Conservation (phyloP, 2,797 vertebrate genomes). For the Tenualosa thibaudeaui region DNA sequence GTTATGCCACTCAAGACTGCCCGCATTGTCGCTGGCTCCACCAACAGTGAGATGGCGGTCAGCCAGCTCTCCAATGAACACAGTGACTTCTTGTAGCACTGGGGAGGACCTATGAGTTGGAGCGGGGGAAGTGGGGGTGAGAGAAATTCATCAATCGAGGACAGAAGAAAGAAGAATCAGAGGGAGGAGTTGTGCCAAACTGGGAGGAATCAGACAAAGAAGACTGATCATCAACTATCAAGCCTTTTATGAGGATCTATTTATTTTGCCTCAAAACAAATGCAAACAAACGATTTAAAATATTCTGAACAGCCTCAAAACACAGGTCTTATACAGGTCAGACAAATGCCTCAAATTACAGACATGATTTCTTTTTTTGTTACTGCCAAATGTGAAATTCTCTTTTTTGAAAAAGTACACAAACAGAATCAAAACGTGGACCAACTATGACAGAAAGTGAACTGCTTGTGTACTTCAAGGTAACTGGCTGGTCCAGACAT, state of each 20-base stretch:
- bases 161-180: not conserved
- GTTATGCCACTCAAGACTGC: conserved; percentile 66
- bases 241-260: conserved; percentile 5
- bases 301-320: conserved; percentile 14
- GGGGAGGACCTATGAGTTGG: not conserved
- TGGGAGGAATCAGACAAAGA: conserved; percentile 18
- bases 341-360: conserved; percentile 6
- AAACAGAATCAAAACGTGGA: conserved; percentile 1
- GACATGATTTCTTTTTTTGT: not conserved
- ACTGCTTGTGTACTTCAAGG: not conserved
- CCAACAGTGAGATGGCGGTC: conserved; percentile 67
- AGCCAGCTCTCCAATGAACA: conserved; percentile 76
- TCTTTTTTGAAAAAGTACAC: not conserved
- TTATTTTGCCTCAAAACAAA: not conserved
- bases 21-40: conserved; percentile 65
- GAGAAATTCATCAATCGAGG: not conserved
- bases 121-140: not conserved
- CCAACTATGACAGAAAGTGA: not conserved
- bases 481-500: not conserved
- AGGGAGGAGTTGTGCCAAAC: not conserved
- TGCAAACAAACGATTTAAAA: not conserved
- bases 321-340: conserved; percentile 19
- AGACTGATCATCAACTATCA: conserved; percentile 1
- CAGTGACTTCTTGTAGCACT: conserved; percentile 72
- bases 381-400: conserved; percentile 10